Evolutionary conservation across 2,888 invertebrate genomes (phyloP).

Genomic region (Dolichomitus sp.): DNA sequence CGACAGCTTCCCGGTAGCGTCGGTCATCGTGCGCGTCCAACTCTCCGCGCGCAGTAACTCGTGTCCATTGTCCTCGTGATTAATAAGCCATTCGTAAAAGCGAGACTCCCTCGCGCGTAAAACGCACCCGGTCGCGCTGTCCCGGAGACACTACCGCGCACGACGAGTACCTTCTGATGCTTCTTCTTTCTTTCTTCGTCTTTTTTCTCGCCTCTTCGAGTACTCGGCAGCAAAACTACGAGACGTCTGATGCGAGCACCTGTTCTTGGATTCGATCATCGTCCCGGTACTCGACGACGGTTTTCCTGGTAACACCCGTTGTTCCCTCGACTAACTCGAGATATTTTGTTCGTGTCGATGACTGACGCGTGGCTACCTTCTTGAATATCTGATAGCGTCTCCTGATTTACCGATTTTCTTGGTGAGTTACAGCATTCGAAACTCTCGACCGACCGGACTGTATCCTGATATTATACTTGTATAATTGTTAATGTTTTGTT

Average conservation of each 20-base stretch:
- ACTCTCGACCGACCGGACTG: background rate
- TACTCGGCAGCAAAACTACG: conserved; percentile 5
- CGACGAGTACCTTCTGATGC: background rate
- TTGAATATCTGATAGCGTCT: conserved; percentile 23
- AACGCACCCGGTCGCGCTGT: conserved; percentile 47
- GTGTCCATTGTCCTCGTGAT: conserved; percentile 75
- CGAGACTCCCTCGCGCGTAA: conserved; percentile 66
- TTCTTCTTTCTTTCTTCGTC: background rate
- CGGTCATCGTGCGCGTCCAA: conserved; percentile 43
- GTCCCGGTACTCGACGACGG: conserved; percentile 48
- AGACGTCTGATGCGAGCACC: conserved; percentile 42
- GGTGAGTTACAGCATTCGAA: background rate
- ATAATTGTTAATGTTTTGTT: background rate
- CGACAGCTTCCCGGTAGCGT: conserved; percentile 81
- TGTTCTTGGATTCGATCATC: conserved; percentile 64
- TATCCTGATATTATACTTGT: background rate
- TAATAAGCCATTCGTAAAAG: conserved; percentile 80
- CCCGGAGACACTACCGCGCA: conserved; percentile 7
- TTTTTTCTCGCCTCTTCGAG: background rate
- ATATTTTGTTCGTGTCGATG: conserved; percentile 20
- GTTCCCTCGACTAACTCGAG: conserved; percentile 20
- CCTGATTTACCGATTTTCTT: background rate
- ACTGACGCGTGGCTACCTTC: conserved; percentile 7
- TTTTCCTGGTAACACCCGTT: conserved; percentile 53
- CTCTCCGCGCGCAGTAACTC: conserved; percentile 47